These are phyloP conservation scores for Aspidiotus destructor DNA, from an alignment of 2,888 invertebrate genomes.

Conservation along the genomic window DNA sequence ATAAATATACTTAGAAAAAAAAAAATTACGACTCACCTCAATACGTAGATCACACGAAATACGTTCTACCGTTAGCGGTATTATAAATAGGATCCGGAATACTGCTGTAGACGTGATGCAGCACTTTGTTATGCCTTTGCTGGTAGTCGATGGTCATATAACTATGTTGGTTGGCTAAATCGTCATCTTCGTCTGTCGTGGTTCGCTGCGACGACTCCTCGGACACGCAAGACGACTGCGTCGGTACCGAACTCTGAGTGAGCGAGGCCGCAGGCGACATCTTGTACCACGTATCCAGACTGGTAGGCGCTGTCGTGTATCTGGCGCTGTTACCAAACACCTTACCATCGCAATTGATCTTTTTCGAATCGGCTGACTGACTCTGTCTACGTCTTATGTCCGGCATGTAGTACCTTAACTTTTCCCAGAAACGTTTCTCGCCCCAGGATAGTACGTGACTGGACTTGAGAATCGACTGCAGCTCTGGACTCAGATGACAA, in stretches of 20 bases:
- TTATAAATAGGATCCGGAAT: slow-evolving; percentile 39
- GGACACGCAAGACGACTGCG: slow-evolving; percentile 39
- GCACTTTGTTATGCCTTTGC: slow-evolving; percentile 36
- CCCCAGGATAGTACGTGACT: slow-evolving; percentile 50
- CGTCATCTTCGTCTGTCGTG: slow-evolving; percentile 51
- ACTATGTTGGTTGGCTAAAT: slow-evolving; percentile 56
- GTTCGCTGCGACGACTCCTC: slow-evolving; percentile 44
- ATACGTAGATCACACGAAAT: slow-evolving; percentile 38
- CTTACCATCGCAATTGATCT: slow-evolving; percentile 25
- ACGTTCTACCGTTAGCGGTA: slow-evolving; percentile 38
- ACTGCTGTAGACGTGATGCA: slow-evolving; percentile 39
- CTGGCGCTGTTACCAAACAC: slow-evolving; percentile 46
- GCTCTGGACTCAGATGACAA: slow-evolving; percentile 65
- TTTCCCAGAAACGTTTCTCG: slow-evolving; percentile 77
- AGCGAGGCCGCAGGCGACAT: slow-evolving; percentile 41
- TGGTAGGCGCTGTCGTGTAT: slow-evolving; percentile 65
- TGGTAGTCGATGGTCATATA: slow-evolving; percentile 54
- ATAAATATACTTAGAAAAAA: slow-evolving; percentile 1
- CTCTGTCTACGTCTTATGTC: slow-evolving; percentile 48
- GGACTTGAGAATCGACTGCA: slow-evolving; percentile 62
- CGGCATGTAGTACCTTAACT: slow-evolving; percentile 62
- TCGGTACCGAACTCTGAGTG: slow-evolving; percentile 38
- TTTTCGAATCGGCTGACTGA: slow-evolving; percentile 43
- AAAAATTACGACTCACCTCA: slow-evolving; percentile 4
- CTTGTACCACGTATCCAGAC: slow-evolving; percentile 50